Evolutionary conservation across 2,113 vertebrate genomes (phyloP).

Genomic region (Gadus macrocephalus): DNA sequence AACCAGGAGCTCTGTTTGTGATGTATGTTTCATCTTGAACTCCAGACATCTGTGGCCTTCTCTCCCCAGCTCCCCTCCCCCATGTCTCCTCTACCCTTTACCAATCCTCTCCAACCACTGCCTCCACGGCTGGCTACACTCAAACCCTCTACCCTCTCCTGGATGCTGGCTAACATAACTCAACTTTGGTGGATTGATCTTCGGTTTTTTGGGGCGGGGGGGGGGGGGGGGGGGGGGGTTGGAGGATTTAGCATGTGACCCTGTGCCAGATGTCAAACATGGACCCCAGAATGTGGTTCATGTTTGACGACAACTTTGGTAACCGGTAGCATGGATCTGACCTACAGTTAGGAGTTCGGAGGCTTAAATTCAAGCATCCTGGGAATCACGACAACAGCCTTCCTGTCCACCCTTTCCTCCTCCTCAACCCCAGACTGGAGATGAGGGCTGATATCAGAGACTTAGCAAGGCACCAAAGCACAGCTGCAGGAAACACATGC

Average conservation of each 20-base stretch:
- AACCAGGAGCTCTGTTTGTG: neutral
- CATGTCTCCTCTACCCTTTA: neutral
- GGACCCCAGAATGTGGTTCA: neutral
- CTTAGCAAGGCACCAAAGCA: conserved; percentile 20
- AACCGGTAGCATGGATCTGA: neutral
- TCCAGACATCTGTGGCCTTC: neutral
- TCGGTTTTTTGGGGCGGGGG: no score
- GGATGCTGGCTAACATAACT: conserved; percentile 42
- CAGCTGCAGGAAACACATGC: conserved; percentile 48
- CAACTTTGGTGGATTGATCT: conserved; percentile 15
- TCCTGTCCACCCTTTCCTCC: neutral
- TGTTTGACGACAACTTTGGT: neutral
- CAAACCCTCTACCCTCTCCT: conserved; percentile 34
- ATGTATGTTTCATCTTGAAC: neutral
- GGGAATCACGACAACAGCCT: no score
- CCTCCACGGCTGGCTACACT: conserved; percentile 24
- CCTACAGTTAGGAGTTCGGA: no score
- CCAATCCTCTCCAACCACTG: conserved; percentile 34
- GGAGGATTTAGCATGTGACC: neutral
- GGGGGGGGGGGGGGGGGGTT: no score
- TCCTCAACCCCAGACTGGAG: conserved; percentile 11
- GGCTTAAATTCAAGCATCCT: no score
- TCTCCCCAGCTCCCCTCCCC: neutral
- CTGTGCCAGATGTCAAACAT: neutral
- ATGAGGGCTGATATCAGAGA: conserved; percentile 21